Evolutionary conservation across 2,797 vertebrate genomes (phyloP).

Genomic region (Pempheris klunzingeri): DNA sequence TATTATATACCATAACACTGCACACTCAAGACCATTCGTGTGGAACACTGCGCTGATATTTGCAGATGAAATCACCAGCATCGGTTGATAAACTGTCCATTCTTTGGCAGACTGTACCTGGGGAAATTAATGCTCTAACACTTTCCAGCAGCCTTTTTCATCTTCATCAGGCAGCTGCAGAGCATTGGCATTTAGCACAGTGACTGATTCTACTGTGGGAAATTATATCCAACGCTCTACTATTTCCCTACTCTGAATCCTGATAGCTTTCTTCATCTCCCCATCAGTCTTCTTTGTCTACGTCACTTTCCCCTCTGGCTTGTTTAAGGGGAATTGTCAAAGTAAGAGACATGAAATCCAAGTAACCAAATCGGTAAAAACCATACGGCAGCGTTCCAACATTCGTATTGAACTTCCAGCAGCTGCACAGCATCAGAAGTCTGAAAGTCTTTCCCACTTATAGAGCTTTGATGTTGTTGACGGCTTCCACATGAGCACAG

Average conservation of each 20-base stretch:
- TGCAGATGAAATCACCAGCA: slow-evolving; percentile 11
- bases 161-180: slow-evolving; percentile 39
- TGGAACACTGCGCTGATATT: slow-evolving; percentile 9
- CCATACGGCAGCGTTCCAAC: neutral
- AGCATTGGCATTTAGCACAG: slow-evolving; percentile 23
- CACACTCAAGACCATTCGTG: neutral
- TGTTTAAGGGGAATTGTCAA: neutral
- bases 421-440: neutral
- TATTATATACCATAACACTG: neutral
- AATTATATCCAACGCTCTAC: no score
- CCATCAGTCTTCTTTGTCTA: neutral
- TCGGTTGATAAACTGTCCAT: slow-evolving; percentile 21
- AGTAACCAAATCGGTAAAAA: slow-evolving; percentile 3
- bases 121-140: slow-evolving; percentile 22
- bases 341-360: neutral
- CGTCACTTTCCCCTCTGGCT: neutral
- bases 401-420: neutral
- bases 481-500: slow-evolving; percentile 8
- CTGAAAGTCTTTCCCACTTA: slow-evolving; percentile 1
- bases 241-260: neutral
- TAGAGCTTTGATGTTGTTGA: slow-evolving; percentile 15
- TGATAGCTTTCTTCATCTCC: neutral
- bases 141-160: slow-evolving; percentile 28
- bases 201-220: neutral
- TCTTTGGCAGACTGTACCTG: slow-evolving; percentile 13